Evolutionary conservation across 2,888 invertebrate species (phyloP).

Genomic region (Gnatocerus cornutus): DNA sequence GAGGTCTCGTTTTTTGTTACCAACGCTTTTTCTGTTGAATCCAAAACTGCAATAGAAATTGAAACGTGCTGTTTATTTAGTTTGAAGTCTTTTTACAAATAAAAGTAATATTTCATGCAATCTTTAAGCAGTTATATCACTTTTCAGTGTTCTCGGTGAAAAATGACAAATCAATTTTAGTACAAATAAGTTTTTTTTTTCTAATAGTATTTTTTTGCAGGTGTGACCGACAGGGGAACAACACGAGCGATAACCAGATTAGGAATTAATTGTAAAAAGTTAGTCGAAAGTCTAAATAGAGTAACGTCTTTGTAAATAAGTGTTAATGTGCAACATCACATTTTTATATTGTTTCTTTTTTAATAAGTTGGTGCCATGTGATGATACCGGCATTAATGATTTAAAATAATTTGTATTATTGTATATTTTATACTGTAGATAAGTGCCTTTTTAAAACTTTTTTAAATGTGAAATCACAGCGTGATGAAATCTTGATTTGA

Average conservation of each 20-base stretch:
- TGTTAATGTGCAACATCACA: conserved; percentile 56
- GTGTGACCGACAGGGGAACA: neutral
- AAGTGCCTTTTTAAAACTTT: conserved; percentile 66
- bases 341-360: conserved; percentile 54
- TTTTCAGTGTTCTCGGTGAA: no score
- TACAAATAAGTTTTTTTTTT: no score
- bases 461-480: conserved; percentile 50
- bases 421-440: conserved; percentile 64
- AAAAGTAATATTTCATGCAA: no score
- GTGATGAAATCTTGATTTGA: conserved; percentile 47
- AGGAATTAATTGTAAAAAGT: conserved; percentile 40
- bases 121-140: no score
- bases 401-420: conserved; percentile 52
- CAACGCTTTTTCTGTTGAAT: no score
- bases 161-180: no score
- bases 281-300: conserved; percentile 36
- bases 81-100: no score
- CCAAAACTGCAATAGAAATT: no score
- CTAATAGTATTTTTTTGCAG: conserved; percentile 16
- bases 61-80: no score
- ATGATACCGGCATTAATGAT: conserved; percentile 64
- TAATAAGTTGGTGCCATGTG: conserved; percentile 65
- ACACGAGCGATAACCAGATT: conserved; percentile 13
- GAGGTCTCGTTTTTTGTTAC: no score
- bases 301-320: conserved; percentile 44